Evolutionary conservation across 1,140 invertebrate species (phyloP), one percentile per base, ranked within the genome.

Genomic region (Nasonia longicornis): DNA sequence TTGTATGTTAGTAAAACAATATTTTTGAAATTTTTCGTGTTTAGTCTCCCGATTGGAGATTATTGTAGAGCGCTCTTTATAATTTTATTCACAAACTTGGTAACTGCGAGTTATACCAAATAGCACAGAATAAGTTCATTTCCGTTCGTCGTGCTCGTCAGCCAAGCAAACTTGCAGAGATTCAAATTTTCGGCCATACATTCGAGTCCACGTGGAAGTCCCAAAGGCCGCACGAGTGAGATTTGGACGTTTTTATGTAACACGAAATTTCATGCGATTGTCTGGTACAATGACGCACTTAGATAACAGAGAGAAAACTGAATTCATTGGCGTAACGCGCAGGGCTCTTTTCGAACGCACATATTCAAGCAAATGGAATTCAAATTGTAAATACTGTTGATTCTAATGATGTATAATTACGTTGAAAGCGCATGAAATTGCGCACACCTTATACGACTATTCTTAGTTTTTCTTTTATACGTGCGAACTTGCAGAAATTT

Each of bases 311-410:
- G 63, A 16, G 8, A 26, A 66, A 31, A 64, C 16, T 72, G 2
- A 12, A 76, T 64, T 64, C 35, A 63, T 64, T 22, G 20, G 31
- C 35, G 7, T 58, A 38, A 66, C 63, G 31, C 69, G 26, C 29
- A 45, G 48, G 29, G 22, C 35, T 66, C 20, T 76, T 76, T 77
- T 67, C 66, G 48, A 58, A 63, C 52, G 67, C 69, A 73, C 71
- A 73, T 26, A 26, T 26, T 72, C 35, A 64, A 66, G 22, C 8
- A 58, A 72, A 67, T 66, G 52, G 26, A 79, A 70, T 79, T 69
- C 14, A 77, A 83, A 45, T 74, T 85, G 84, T 85, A 85, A 79
- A 85, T 85, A 85, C 77, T 83, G 83, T 85, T 85, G 73, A 82
- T 48, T 72, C 11, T 20, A 72, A 42, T 3, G 71, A 67, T 73